Evolutionary conservation across 2,113 vertebrate genomes (phyloP), one percentile per base, ranked within the genome.

Genomic region (Atrichornis clamosus): DNA sequence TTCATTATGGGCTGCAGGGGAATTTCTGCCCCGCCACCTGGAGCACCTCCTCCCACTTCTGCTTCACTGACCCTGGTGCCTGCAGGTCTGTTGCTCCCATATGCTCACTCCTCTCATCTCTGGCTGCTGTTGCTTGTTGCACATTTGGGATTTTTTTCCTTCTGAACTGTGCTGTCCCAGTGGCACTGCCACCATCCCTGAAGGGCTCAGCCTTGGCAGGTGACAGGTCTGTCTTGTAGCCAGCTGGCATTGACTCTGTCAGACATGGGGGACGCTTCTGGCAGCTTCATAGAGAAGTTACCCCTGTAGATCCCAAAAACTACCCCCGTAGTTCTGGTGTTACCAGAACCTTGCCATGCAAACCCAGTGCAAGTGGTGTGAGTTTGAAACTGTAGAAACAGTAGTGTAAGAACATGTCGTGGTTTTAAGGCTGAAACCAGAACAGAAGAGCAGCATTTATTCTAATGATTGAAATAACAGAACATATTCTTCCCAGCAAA

Each of bases 351-450:
- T 70, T 26, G 30, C 5, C 15, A 26, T 4, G 9, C 19, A 81
- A 64, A 59, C 56, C 16, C 30, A 18, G 6, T 21, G 11, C 1
- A 6, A 50, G 50, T 17, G 7, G 13, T 35, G 13, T 18, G 39
- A 65, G 32, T 60, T 49, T 65, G 52, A 76, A 86, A 64, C 17
- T 11, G 3, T 23, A 68, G 24, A 39, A 50, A 58, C 0, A 2
- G 7, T 30, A 20, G 20, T 1, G 0, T 7, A 26, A 26, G n/a
- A 56, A 30, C 15, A 33, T 9, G 21, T 7, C 0, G 0, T 7
- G 4, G 15, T 39, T 53, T 46, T 39, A 53, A 69, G 46, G 19
- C 39, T 46, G 19, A 62, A 46, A 53, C 14, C 19, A 46, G 39
- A 19, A 60, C 15, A n/a, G 15, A 62, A 59, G 13, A 77, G 10